phyloP scores from a whole-genome alignment of 2,113 vertebrate genomes.

The Peucedramus taeniatus region DNA sequence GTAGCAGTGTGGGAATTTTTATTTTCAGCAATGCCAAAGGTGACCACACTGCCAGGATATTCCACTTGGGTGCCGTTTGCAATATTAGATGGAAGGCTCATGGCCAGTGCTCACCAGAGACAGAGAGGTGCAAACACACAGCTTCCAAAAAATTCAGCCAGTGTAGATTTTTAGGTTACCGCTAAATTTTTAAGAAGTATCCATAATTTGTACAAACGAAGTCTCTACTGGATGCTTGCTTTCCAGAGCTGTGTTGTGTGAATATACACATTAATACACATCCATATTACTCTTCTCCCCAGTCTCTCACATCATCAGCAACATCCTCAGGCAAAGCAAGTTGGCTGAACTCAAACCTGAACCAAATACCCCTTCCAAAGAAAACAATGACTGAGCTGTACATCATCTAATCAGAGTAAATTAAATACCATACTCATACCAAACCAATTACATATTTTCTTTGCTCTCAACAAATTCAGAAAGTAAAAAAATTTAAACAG shows the following conservation, averaged over 20 bases:
- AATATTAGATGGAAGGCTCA: neutral
- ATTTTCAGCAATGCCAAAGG: neutral
- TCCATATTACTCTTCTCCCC: neutral
- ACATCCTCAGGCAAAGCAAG: neutral
- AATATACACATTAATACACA: neutral
- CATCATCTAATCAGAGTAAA: neutral
- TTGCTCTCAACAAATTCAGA: neutral
- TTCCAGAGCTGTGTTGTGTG: neutral
- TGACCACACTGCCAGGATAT: neutral
- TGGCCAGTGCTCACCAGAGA: neutral
- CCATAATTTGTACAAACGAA: neutral
- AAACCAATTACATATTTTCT: neutral
- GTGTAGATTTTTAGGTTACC: neutral
- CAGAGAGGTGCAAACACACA: neutral
- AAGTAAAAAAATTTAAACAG: neutral
- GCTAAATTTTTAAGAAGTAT: neutral
- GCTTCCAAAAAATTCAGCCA: neutral
- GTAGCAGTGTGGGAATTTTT: neutral
- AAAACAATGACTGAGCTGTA: neutral
- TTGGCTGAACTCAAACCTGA: neutral
- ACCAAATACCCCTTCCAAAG: neutral
- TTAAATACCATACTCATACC: neutral
- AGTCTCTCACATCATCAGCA: neutral
- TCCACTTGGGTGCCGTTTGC: fast-evolving
- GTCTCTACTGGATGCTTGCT: neutral